These are phyloP conservation scores for Brachionus koreanus DNA, from an alignment of 1,140 invertebrate species.

Conservation along the genomic window DNA sequence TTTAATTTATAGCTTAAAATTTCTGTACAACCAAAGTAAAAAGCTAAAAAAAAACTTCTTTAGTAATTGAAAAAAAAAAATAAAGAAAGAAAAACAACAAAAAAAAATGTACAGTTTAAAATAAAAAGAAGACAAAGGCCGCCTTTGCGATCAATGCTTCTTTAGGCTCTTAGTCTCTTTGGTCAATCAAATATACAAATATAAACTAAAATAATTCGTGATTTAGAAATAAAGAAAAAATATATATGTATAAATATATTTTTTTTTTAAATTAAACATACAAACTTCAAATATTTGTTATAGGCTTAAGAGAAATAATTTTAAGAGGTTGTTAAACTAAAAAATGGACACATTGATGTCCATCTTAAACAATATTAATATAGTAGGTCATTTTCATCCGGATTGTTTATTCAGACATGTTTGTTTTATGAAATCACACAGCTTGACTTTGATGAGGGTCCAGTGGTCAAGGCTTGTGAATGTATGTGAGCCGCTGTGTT, in stretches of 20 bases:
- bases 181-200: background rate
- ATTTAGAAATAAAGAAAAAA: background rate
- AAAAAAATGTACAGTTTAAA: conserved; percentile 8
- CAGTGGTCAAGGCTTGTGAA: background rate
- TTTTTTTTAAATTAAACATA: background rate
- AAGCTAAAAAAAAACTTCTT: background rate
- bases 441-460: background rate
- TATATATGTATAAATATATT: too few relatives aligned
- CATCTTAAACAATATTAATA: background rate
- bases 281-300: conserved; percentile 1
- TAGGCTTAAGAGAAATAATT: background rate
- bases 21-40: conserved; percentile 18
- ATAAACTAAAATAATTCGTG: conserved; percentile 4
- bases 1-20: conserved; percentile 30
- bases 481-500: background rate
- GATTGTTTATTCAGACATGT: background rate
- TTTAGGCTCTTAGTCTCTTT: conserved; percentile 1
- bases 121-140: background rate
- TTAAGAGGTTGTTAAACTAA: background rate
- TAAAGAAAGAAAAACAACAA: background rate
- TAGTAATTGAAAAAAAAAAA: background rate
- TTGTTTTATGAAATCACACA: background rate
- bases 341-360: background rate
- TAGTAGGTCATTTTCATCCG: background rate
- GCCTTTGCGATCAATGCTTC: background rate